phyloP scores from a whole-genome alignment of 2,888 invertebrate species.

The Heliconius ismenius region DNA sequence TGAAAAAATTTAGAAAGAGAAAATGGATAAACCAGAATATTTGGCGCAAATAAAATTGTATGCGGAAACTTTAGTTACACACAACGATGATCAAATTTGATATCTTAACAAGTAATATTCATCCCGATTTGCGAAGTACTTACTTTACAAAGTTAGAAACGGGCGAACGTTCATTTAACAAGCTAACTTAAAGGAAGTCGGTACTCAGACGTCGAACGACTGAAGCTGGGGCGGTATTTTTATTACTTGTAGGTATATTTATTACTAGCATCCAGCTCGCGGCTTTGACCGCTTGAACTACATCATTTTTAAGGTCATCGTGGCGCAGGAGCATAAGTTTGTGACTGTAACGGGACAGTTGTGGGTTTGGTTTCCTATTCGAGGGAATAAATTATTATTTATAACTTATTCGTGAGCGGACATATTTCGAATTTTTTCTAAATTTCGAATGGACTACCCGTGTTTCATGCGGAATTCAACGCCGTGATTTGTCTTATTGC shows the following conservation, averaged over 20 bases:
- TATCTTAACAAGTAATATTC: slow-evolving; percentile 2
- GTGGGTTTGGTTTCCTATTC: too few relatives aligned
- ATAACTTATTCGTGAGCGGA: too few relatives aligned
- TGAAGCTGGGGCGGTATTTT: neutral
- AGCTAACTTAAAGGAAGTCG: slow-evolving; percentile 17
- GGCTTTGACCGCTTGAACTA: too few relatives aligned
- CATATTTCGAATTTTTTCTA: too few relatives aligned
- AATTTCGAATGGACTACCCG: too few relatives aligned
- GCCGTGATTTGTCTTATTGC: too few relatives aligned
- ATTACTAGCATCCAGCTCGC: neutral
- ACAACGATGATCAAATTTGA: slow-evolving; percentile 4
- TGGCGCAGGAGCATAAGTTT: too few relatives aligned
- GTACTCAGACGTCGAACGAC: slow-evolving; percentile 3
- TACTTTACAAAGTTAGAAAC: slow-evolving; percentile 14
- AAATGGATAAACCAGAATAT: too few relatives aligned
- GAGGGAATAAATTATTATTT: neutral
- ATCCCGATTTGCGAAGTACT: slow-evolving; percentile 1
- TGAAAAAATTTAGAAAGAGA: too few relatives aligned
- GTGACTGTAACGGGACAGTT: neutral
- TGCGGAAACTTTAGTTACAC: neutral
- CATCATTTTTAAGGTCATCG: too few relatives aligned
- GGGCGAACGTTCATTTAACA: slow-evolving; percentile 21
- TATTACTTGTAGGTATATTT: neutral
- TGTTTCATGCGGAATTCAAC: too few relatives aligned
- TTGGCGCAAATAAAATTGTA: neutral